These are phyloP conservation scores for Xiphophorus couchianus DNA, from an alignment of 2,113 vertebrate species.

Conservation along the genomic window DNA sequence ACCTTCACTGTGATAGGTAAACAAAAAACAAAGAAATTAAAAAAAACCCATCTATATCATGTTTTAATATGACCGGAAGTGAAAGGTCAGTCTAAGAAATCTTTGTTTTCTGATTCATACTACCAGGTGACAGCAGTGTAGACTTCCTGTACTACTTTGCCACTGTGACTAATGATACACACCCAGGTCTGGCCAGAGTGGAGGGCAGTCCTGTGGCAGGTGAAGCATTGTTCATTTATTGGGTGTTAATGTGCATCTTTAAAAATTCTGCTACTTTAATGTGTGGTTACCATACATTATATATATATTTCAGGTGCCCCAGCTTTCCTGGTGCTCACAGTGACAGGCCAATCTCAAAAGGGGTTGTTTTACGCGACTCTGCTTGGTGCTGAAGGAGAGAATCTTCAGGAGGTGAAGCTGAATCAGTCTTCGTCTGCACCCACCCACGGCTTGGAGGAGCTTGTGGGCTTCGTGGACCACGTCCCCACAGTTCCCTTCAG, in stretches of 20 bases:
- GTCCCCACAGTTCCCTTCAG: slow-evolving; percentile 76
- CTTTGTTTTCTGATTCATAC: slow-evolving; percentile 1
- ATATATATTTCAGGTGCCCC: slow-evolving; percentile 61
- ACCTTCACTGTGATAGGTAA: slow-evolving; percentile 84
- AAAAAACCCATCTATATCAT: slow-evolving; percentile 38
- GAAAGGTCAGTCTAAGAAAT: not conserved
- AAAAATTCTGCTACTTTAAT: not conserved
- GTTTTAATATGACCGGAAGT: not conserved
- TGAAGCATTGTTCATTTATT: slow-evolving; percentile 35
- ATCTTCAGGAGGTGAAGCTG: slow-evolving; percentile 66
- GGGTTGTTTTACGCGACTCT: slow-evolving; percentile 74
- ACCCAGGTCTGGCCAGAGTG: slow-evolving; percentile 84
- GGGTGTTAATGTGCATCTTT: not conserved
- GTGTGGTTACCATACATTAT: not conserved
- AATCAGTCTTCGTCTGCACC: slow-evolving; percentile 64
- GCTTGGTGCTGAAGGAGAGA: slow-evolving; percentile 70
- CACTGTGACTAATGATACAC: slow-evolving; percentile 79
- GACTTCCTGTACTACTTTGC: slow-evolving; percentile 90
- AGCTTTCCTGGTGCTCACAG: slow-evolving; percentile 74
- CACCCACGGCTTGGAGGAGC: slow-evolving; percentile 55
- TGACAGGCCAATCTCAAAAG: slow-evolving; percentile 70
- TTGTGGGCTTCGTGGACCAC: slow-evolving; percentile 73
- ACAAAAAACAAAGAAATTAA: slow-evolving; percentile 58
- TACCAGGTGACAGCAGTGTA: slow-evolving; percentile 81
- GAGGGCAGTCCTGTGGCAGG: slow-evolving; percentile 85